Base-by-base conservation (phyloP, 2,797 vertebrate species). In the Merluccius polli region DNA sequence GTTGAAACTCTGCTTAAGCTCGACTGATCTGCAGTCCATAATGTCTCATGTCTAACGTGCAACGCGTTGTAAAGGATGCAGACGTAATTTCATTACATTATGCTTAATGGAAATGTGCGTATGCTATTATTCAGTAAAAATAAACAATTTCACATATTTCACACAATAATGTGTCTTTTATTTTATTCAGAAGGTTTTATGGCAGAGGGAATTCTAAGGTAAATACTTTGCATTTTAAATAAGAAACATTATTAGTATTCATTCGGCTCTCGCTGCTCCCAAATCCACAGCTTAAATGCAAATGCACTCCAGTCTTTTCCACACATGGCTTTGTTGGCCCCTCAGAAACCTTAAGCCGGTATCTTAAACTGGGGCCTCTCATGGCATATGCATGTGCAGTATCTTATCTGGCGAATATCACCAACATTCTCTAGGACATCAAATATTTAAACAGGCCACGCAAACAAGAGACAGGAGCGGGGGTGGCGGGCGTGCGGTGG, bases 371-470 rank as follows among this genome's bases (percentile, higher is more conserved):
- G 87, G 85, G 91, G 87, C 87, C 90, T 91, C 91, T 91, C 90
- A 87, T 91, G 87, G 84, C 91, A 93, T 93, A 93, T 92, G 92
- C 91, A 92, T 89, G 88, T 83, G 90, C 91, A 89, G 86, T 90
- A 89, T 91, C 91, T 93, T 91, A 94, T 94, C 92, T 88, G 88
- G 48, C 74, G 84, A 91, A 89, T 90, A 94, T 94, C 92, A 92
- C 89, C 90, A 91, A 92, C 89, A 87, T 90, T 91, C 90, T 92
- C 90, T 82, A 86, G 91, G 88, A 93, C 86, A 86, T 92, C 92
- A 94, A 94, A 93, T 94, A 94, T 94, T 94, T 93, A 94, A 93
- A 93, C 91, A 94, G 91, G 82, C 89, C 91, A 86, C 87, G 90
- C 89, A 93, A 91, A 92, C 88, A 92, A 82, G 82, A 88, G 87